Base-by-base conservation (phyloP, 2,888 invertebrate species). In the Mantis religiosa region DNA sequence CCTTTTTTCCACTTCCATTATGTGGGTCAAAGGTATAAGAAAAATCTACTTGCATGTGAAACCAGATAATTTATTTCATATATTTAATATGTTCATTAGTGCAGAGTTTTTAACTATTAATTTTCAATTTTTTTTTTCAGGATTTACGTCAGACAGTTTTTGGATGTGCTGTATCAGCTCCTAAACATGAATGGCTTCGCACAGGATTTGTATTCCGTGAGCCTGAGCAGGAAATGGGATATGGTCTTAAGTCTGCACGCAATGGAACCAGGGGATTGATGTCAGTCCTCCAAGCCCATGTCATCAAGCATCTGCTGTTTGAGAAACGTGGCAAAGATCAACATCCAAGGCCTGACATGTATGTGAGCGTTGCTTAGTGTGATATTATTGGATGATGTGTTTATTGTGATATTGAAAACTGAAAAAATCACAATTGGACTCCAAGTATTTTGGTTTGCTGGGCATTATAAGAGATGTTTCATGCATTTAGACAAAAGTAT, bases 121-220 rank as follows among this genome's bases (percentile, higher is more conserved):
- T 41, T 41, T 41, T 41, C 9, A 27, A 41, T 12, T 41, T 41
- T 4, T 15, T n/a, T n/a, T 83, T 91, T 1, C 91, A 96, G 96
- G 95, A 95, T 82, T 93, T 96, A 6, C 94, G 96, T 2, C 93
- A 94, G 86, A 93, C 95, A 81, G 94, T 95, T 9, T 96, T 96
- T 91, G 96, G 96, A 3, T 95, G 95, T 1, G 94, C 96, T 0
- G 95, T 95, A 0, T 95, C 95, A 89, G 96, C 96, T 3, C 95
- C 96, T n/a, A 94, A 96, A 27, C 95, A 95, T 0, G 96, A 96
- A 92, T 96, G 96, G 96, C 93, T 96, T 28, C 94, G 96, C 85
- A 96, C 96, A 0, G 95, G 96, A 0, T 93, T 97, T n/a, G 93
- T 94, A 28, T 95, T 96, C 92, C 94, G 95, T 82, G 94, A 95